Evolutionary conservation across 2,888 invertebrate species (phyloP), one percentile per base, ranked within the genome.

Genomic region (Bombylius major): DNA sequence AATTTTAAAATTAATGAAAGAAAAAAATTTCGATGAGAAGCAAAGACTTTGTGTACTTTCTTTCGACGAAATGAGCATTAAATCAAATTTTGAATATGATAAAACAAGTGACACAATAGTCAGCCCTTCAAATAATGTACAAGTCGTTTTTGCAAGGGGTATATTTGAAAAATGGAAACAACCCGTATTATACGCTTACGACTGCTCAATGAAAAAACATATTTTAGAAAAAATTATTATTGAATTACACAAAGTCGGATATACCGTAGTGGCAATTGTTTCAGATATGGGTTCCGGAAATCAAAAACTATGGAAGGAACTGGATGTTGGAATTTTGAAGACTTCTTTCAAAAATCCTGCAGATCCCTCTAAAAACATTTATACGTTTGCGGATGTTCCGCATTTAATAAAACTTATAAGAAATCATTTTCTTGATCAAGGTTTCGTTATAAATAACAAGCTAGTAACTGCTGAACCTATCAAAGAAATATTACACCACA

Each of bases 331-430:
- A 7, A 50, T 52, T 44, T 33, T 42, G n/a, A 48, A 53, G 9
- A 55, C 56, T 7, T 55, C 32, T n/a, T 50, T 36, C 8, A 8
- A 36, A 36, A 5, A 36, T 8, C 36, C 36, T 36, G 8, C 5
- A 36, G 36, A 36, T 36, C 8, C 36, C 5, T 6, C 5, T 8
- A 36, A 8, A 36, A 36, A 36, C 5, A 36, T 56, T 51, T 14
- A 6, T n/a, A 46, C 6, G 4, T 11, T 55, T 53, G 39, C 32
- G n/a, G 53, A 59, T 58, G 39, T 48, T 44, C 57, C 53, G 1
- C 55, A 55, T 55, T 14, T 55, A 47, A n/a, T 55, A 8, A 58
- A 58, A 51, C 36, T 55, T n/a, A 4, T 58, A 12, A 36, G 55
- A 4, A 53, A 55, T n/a, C 55, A 55, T 53, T 58, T 55, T 23